Evolutionary conservation across 1,140 invertebrate species (phyloP), one percentile per base, ranked within the genome.

Genomic region (Vanessa atalanta): DNA sequence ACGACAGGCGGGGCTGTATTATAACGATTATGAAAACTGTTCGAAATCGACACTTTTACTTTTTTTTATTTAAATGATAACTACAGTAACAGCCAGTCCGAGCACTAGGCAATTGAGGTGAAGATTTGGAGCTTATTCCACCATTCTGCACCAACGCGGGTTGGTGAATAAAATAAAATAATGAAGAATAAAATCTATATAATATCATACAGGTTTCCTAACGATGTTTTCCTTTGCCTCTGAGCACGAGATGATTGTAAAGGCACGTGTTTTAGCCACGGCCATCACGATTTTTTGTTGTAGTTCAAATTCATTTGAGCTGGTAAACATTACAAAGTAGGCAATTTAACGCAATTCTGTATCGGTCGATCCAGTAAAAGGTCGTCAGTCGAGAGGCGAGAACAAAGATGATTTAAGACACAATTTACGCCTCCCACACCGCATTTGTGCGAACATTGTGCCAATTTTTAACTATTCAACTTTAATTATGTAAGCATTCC

Each of bases 281-380:
- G 31, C 31, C 31, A 37, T 37, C 7, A 1, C 37, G 37, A 11
- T 9, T 43, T 9, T 43, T 43, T 43, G 1, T 8, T 43, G 3
- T 37, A 37, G 7, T 37, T 53, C 51, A 53, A 7, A 20, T 1
- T 20, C 20, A 20, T n/a, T 53, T 16, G 51, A 57, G 53, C 20
- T 23, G 53, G 48, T 50, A 14, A 14, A 14, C 0, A 51, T 51
- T 14, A 15, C 48, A 51, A 12, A 6, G 48, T n/a, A 43, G 9
- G 37, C 26, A 31, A 1, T 31, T 31, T 9, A 43, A 5, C 7
- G 37, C 13, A n/a, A 16, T 6, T 23, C 53, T 11, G 53, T 61
- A 37, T 83, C 68, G 80, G 74, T 69, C 68, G 65, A 79, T 81
- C 68, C 66, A 73, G 78, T 77, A 78, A 81, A 76, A 79, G 78